A percentile compares a stretch with the other conserved stretches of the same genome.
Conservation (phyloP, 2,797 vertebrate species). For the Cirrhinus mrigala region DNA sequence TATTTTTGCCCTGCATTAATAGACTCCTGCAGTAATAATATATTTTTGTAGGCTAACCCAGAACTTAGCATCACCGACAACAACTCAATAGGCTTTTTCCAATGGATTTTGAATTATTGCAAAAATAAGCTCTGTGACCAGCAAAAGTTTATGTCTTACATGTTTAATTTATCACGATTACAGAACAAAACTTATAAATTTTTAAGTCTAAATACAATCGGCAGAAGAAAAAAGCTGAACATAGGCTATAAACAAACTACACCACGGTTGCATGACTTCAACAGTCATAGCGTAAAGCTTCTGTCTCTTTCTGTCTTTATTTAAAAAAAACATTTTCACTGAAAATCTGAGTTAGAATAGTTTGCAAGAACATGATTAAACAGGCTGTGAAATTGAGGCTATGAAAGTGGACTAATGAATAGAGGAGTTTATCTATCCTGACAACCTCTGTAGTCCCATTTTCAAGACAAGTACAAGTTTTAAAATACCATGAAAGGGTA, state of each 20-base stretch:
- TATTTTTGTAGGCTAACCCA: not conserved
- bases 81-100: not conserved
- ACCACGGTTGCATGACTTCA: too few species aligned
- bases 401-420: too few species aligned
- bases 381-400: too few species aligned
- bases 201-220: not conserved
- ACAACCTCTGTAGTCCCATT: not conserved
- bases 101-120: not conserved
- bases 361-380: too few species aligned
- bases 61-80: not conserved
- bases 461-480: not conserved
- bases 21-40: not conserved
- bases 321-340: not conserved
- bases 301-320: not conserved
- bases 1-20: not conserved
- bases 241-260: not conserved
- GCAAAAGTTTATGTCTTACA: not conserved
- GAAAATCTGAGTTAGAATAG: not conserved
- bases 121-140: not conserved
- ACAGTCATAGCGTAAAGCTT: not conserved
- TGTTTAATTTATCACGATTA: too few species aligned
- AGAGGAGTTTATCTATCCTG: not conserved
- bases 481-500: not conserved
- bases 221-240: not conserved
- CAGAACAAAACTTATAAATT: not conserved